Evolutionary conservation across 2,113 vertebrate genomes (phyloP).

Genomic region (Chiloscyllium plagiosum): DNA sequence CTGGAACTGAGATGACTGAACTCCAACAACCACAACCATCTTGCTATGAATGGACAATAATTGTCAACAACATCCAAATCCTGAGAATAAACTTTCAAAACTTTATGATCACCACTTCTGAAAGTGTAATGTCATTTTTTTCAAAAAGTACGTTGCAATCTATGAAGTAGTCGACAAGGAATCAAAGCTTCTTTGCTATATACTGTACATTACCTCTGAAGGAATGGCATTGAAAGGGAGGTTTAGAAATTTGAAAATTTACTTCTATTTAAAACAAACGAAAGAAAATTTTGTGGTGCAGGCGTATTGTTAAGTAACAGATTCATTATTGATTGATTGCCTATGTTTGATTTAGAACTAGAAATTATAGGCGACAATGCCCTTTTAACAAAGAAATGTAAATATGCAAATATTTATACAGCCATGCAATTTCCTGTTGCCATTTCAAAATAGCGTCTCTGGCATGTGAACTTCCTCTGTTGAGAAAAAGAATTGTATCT

Average conservation of each 20-base stretch:
- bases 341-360: background rate
- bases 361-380: background rate
- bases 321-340: background rate
- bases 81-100: background rate
- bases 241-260: background rate
- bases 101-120: background rate
- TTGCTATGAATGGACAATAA: too few species aligned
- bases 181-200: background rate
- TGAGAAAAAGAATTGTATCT: slow-evolving; percentile 18
- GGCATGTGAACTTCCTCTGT: slow-evolving; percentile 25
- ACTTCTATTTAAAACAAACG: background rate
- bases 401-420: slow-evolving; percentile 7
- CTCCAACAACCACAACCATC: too few species aligned
- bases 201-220: background rate
- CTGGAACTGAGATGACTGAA: too few species aligned
- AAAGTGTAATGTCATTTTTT: background rate
- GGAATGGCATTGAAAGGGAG: background rate
- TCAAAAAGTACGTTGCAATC: background rate
- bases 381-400: slow-evolving; percentile 27
- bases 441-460: slow-evolving; percentile 18
- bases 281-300: background rate
- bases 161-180: background rate
- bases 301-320: background rate
- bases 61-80: background rate
- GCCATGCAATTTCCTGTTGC: slow-evolving; percentile 11